Evolutionary conservation across 2,113 vertebrate species (phyloP), one percentile per base, ranked within the genome.

Genomic region (Cryptomyrus ogoouensis): DNA sequence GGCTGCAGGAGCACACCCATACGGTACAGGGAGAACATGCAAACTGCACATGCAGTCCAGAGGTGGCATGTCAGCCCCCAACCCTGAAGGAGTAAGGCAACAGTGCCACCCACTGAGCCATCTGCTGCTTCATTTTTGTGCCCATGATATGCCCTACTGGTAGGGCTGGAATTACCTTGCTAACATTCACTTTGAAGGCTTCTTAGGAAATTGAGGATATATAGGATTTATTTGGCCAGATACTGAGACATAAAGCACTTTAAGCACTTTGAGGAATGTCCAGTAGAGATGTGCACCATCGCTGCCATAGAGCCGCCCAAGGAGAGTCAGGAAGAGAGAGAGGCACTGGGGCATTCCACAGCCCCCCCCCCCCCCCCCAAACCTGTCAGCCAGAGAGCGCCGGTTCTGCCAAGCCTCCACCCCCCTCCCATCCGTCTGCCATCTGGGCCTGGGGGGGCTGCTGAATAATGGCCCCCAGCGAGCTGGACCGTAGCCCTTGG

Each of bases 401-500:
- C 27, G 19, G 24, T 50, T 27, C 56, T 58, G 56, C 56, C 56
- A 6, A 58, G 21, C 56, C 56, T 24, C 24, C 9, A 44, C 17
- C 31, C 21, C 83, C 24, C 21, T 46, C 47, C 80, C 74, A 87
- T 35, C 70, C 13, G 4, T 49, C 50, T 47, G 27, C 83, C 4
- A 4, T 1, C 44, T 74, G 47, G 8, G 44, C 27, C 87, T 58
- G 46, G 52, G 62, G 53, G 46, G 35, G 49, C 58, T 62, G 9
- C 77, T 17, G 52, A 90, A 92, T 88, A 91, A 89, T 53, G 66
- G 27, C 3, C 49, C 52, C 89, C 42, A 70, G 89, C 56, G 49
- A 80, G 89, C 24, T 87, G 44, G 62, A 56, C 66, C 31, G 39
- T 6, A 21, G 9, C 88, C 47, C 70, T 89, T 90, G 87, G 66